Evolutionary conservation across 2,113 vertebrate genomes (phyloP).

Genomic region (Stigmatopora nigra): DNA sequence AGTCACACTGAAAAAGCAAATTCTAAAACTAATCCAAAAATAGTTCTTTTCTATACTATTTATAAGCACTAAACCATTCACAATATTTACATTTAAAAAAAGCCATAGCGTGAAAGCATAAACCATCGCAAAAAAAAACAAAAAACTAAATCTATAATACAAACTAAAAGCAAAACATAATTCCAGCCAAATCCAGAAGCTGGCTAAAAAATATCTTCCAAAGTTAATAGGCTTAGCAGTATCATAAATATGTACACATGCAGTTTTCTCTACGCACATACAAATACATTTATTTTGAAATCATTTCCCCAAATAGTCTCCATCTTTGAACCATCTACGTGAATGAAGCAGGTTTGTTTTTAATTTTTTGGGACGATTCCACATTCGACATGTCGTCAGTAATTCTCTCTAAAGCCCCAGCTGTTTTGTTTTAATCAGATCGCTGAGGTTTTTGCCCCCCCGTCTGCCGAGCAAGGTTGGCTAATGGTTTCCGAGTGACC

Average conservation of each 20-base stretch:
- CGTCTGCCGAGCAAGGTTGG: constrained; percentile 38
- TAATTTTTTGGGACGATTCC: constrained; percentile 30
- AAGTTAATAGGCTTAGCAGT: not conserved
- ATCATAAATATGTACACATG: not conserved
- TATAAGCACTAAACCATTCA: not conserved
- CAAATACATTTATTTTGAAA: not conserved
- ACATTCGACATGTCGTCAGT: constrained; percentile 35
- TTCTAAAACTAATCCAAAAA: not conserved
- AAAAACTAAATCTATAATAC: not conserved
- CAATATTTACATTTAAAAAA: not conserved
- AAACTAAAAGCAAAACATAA: not conserved
- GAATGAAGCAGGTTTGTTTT: constrained; percentile 14
- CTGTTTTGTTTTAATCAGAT: constrained; percentile 69
- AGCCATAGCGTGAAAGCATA: not conserved
- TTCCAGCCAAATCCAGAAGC: not conserved
- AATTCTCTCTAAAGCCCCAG: constrained; percentile 60
- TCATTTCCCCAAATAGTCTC: not conserved
- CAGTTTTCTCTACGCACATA: not conserved
- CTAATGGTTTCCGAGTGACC: constrained; percentile 42
- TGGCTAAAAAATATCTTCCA: not conserved
- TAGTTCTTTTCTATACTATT: not conserved
- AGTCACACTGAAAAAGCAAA: not conserved
- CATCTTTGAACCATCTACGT: constrained; percentile 15
- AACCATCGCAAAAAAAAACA: not conserved
- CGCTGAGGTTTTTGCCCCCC: constrained; percentile 46